Conservation (phyloP, 2,797 vertebrate species). For the Gymnoscopelus braueri region DNA sequence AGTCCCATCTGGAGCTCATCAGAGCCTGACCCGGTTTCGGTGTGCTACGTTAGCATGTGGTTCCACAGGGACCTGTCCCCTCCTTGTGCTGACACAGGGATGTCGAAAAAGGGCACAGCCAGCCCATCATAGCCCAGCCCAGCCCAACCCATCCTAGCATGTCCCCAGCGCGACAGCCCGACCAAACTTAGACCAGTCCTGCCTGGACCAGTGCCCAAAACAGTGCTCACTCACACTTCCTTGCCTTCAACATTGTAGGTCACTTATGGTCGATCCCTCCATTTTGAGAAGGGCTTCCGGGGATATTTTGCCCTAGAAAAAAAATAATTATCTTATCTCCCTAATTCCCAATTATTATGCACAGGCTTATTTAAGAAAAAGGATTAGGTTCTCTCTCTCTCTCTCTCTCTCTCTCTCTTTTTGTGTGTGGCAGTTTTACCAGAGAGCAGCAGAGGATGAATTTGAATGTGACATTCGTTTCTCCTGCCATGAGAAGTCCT, state of each 20-base stretch:
- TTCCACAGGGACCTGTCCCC: constrained; percentile 78
- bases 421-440: constrained; percentile 24
- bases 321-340: constrained; percentile 85
- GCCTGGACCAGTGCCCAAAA: constrained; percentile 36
- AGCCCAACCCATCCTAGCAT: constrained; percentile 15
- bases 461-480: constrained; percentile 65
- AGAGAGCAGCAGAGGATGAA: constrained; percentile 50
- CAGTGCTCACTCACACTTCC: constrained; percentile 57
- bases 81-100: constrained; percentile 71
- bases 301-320: constrained; percentile 86
- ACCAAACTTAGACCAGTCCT: constrained; percentile 39
- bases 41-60: constrained; percentile 58
- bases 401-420: constrained; percentile 44
- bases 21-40: constrained; percentile 79
- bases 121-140: constrained; percentile 46
- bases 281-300: constrained; percentile 83
- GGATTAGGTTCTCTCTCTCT: constrained; percentile 72
- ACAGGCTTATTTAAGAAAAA: constrained; percentile 83
- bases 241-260: constrained; percentile 78
- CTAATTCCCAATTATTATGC: constrained; percentile 87
- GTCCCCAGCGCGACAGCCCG: constrained; percentile 10
- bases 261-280: constrained; percentile 74
- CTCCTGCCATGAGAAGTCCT: constrained; percentile 66
- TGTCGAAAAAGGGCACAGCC: constrained; percentile 70
- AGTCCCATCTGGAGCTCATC: constrained; percentile 77